phyloP scores from a whole-genome alignment of 2,113 vertebrate genomes.

The Salminus brasiliensis region DNA sequence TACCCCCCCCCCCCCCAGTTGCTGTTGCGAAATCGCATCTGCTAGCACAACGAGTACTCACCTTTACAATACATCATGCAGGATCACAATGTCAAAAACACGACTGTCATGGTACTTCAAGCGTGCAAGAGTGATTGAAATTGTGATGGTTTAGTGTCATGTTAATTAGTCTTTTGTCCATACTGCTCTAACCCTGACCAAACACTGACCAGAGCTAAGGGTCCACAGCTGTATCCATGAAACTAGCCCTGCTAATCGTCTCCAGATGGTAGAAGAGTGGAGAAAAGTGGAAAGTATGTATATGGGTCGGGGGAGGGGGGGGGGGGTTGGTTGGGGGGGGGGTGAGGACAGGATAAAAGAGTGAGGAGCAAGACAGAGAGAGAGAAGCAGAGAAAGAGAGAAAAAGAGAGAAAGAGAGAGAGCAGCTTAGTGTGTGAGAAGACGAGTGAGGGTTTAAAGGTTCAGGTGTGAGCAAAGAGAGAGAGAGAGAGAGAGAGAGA shows the following conservation, averaged over 20 bases:
- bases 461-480: conserved; percentile 46
- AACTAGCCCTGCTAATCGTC: conserved; percentile 66
- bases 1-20: too few relatives aligned
- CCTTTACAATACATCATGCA: neutral
- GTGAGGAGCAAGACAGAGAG: neutral
- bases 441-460: conserved; percentile 6
- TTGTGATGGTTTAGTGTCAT: neutral
- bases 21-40: conserved; percentile 8
- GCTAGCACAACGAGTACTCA: neutral
- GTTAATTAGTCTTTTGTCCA: neutral
- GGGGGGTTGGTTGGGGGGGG: conserved; percentile 1
- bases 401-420: neutral
- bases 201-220: conserved; percentile 43
- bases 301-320: neutral
- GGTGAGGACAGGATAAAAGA: conserved; percentile 5
- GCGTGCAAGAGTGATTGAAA: neutral
- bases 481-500: conserved; percentile 4
- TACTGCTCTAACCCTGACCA: neutral
- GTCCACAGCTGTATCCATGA: conserved; percentile 66
- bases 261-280: conserved; percentile 67
- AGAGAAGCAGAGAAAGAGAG: too few relatives aligned
- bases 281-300: conserved; percentile 29
- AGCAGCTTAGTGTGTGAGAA: conserved; percentile 26
- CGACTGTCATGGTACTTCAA: neutral
- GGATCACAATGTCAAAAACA: neutral